Base-by-base conservation (phyloP, 2,888 invertebrate species). In the Cantharis rufa region DNA sequence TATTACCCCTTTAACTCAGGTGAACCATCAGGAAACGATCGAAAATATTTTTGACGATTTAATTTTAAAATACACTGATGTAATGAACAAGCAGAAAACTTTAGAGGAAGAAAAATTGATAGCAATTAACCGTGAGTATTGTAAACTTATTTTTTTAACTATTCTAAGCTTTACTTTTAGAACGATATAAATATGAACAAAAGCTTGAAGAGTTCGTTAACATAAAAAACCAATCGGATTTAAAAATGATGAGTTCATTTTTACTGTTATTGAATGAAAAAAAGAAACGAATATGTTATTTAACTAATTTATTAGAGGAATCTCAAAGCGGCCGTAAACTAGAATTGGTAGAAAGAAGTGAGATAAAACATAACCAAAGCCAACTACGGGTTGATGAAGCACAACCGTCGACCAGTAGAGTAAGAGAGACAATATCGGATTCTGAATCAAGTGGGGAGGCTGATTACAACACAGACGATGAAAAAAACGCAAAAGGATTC, bases 261-360 rank as follows among this genome's bases (percentile, higher is more conserved):
- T 75, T 85, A 24, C 78, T 84, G 70, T 66, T 86, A 32, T 78
- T 88, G 79, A 87, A 87, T 81, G 87, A 87, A 78, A 88, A 88
- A 74, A 87, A 87, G 78, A 82, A 80, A 21, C 81, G 84, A 64
- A 87, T 87, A 77, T 85, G 85, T 74, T 85, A 86, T 80, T 81
- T 87, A 64, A 85, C 82, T 73, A 86, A 87, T 79, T 79, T 85
- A n/a, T 77, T 88, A 73, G 81, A 85, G 72, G 85, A 84, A 28
- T 83, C 83, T 69, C 81, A 79, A 74, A 75, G 80, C 48, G 81
- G 21, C 18, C 11, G 27, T 18, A 73, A 84, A 16, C 69, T 3
- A 71, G 71, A 70, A 70, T 70, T 48, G n/a, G 9, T 71, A 7
- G 27, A 63, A 7, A 10, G 10, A 16, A 7, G 0, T 15, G 62